Evolutionary conservation across 2,113 vertebrate species (phyloP), one percentile per base, ranked within the genome.

Genomic region (Solea solea): DNA sequence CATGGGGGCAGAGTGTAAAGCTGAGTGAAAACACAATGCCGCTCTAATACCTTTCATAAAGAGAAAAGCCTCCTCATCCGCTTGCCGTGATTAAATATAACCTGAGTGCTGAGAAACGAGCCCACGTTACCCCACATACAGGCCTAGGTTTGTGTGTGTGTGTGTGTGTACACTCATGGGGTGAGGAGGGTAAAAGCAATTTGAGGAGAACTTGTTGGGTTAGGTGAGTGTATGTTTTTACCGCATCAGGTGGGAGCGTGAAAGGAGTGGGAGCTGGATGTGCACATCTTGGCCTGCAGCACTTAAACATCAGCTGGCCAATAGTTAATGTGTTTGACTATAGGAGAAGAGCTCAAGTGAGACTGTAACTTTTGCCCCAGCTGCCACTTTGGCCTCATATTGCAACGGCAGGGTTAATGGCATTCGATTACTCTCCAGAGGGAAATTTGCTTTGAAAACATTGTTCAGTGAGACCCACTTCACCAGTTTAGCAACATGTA

Each of bases 111-210:
- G 50, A 89, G 84, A 89, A 82, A 89, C 91, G 89, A 88, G 81
- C 81, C 82, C 78, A 68, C 69, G 15, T 92, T 90, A 85, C 90
- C 83, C 66, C 45, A 57, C 86, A 89, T 34, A 34, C 83, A 83
- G 90, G 90, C 88, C 80, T 42, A 79, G 82, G 79, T 89, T 88
- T 85, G 87, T 90, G 86, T 81, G 82, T 59, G 86, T 50, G 59
- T 61, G 62, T 55, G 40, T 54, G 68, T 85, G 84, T 81, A 85
- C 79, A 81, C 83, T 74, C 25, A 8, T 1, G 54, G 91, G 90
- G 86, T 95, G 94, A 95, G 60, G 78, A 91, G 90, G 91, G 93
- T 93, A 93, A 95, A 96, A 96, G 95, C 95, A 97, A 97, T 97
- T 97, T 96, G 93, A 91, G 93, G 93, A 93, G 94, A 93, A 95